These are phyloP conservation scores for Meleagris gallopavo DNA, from an alignment of 2,113 vertebrate species.

Conservation along the genomic window DNA sequence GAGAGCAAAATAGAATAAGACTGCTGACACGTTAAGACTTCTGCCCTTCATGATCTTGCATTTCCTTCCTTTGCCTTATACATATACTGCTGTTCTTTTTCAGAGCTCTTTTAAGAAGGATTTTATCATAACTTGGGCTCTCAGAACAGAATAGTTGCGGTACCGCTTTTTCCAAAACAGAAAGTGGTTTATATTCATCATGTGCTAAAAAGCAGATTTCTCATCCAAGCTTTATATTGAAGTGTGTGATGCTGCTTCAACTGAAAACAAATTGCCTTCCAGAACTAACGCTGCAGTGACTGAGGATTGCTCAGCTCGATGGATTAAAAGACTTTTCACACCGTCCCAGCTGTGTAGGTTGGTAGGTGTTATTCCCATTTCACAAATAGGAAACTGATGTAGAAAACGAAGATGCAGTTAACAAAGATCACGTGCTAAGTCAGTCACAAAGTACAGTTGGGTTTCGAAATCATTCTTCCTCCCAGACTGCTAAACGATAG, in stretches of 20 bases:
- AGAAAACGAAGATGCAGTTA: background rate
- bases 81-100: background rate
- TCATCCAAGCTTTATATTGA: background rate
- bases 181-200: background rate
- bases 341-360: background rate
- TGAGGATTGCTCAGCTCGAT: background rate
- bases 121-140: background rate
- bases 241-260: background rate
- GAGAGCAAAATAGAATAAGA: background rate
- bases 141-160: background rate
- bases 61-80: background rate
- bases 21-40: background rate
- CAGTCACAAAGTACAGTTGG: background rate
- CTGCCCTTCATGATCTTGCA: background rate
- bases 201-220: background rate
- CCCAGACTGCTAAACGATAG: too few relatives aligned
- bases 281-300: background rate
- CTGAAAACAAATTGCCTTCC: background rate
- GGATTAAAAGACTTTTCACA: background rate
- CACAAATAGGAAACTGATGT: background rate
- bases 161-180: background rate
- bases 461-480: background rate
- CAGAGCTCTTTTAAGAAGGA: background rate
- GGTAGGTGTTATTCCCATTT: background rate
- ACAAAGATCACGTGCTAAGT: background rate